These are phyloP conservation scores for Macaria notata DNA, from an alignment of 2,888 invertebrate genomes.

Conservation along the genomic window DNA sequence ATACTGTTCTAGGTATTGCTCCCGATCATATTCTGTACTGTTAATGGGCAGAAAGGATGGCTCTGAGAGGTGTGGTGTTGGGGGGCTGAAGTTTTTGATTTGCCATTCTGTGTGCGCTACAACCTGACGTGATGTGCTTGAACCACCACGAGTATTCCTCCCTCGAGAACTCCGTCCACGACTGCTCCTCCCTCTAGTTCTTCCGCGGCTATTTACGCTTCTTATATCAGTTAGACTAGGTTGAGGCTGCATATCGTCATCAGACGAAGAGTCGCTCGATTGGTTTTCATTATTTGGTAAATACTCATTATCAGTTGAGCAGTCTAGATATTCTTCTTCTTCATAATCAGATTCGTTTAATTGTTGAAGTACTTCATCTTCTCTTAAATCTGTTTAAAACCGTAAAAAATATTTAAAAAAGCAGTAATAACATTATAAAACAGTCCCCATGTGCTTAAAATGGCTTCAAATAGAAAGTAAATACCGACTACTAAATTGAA, in stretches of 20 bases:
- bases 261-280: too few relatives aligned
- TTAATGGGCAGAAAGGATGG: slow-evolving; percentile 5
- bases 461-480: too few relatives aligned
- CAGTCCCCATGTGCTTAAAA: too few relatives aligned
- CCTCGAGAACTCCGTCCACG: background rate
- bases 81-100: background rate
- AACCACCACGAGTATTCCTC: background rate
- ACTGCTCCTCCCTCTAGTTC: background rate
- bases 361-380: too few relatives aligned
- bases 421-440: too few relatives aligned
- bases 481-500: too few relatives aligned
- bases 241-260: background rate
- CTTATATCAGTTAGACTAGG: background rate
- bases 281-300: too few relatives aligned
- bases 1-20: slow-evolving; percentile 10
- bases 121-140: background rate
- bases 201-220: background rate
- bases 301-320: too few relatives aligned
- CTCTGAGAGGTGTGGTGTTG: slow-evolving; percentile 2
- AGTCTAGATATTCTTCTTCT: too few relatives aligned
- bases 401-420: too few relatives aligned
- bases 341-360: too few relatives aligned
- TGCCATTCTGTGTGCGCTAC: background rate
- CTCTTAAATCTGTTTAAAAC: too few relatives aligned
- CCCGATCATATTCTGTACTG: slow-evolving; percentile 4